Evolutionary conservation across 2,888 invertebrate genomes (phyloP), one percentile per base, ranked within the genome.

Genomic region (Tridacna gigas): DNA sequence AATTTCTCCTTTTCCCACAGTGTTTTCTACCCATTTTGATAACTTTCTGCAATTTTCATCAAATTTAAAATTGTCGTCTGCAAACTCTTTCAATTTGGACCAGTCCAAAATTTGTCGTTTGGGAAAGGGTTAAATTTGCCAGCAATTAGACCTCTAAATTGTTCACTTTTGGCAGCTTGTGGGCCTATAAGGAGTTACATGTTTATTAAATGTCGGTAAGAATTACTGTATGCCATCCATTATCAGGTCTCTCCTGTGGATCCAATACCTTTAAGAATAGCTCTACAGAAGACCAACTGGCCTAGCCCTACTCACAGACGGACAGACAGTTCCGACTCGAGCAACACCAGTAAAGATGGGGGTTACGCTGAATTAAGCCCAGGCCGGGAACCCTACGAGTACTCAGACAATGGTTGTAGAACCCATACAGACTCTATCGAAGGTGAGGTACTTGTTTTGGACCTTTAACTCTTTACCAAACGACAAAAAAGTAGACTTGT

Each of bases 261-360:
- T 60, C 88, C 88, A 12, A 48, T 85, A 18, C 94, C 94, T 20
- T 83, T 94, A 69, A 90, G 92, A 77, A 92, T 94, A 60, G 92
- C 93, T n/a, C 84, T 94, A n/a, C 92, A 92, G 81, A 89, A 90
- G 81, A 89, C 90, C 26, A 89, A 89, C 78, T 80, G 89, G 80
- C 77, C 88, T 77, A 88, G 90, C 74, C 89, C 84, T 12, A 84
- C 88, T 12, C 94, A 94, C 88, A 90, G 90, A 79, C 87, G 94
- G 15, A 91, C 93, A 51, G 94, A 94, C 89, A 94, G 94, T 82
- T 94, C 94, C 0, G 94, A 93, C 79, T 93, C 93, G 20, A 94
- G 93, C 79, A 91, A 92, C 18, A 90, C 93, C 73, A 93, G 94
- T 86, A 91, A 92, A 80, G 92, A 90, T 79, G 93, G 93, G 11